A percentile compares a stretch with the other conserved stretches of the same genome.
Conservation (phyloP, 2,888 invertebrate species). For the Eupithecia abbreviata region DNA sequence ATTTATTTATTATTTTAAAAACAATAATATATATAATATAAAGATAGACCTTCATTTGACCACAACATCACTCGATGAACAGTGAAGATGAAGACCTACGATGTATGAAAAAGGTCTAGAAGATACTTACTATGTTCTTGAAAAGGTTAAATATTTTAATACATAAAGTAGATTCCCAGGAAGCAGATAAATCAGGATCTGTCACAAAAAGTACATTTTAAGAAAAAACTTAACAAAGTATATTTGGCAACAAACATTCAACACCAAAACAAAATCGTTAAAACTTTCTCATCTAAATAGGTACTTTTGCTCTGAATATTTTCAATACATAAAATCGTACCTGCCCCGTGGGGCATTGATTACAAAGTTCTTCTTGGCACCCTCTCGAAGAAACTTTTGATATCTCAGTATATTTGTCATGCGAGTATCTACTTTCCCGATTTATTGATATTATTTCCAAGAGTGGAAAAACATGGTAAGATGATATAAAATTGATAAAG, state of each 20-base stretch:
- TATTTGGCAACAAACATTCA: slow-evolving; percentile 26
- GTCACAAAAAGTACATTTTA: background rate
- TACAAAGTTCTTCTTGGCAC: slow-evolving; percentile 49
- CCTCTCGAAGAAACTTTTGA: slow-evolving; percentile 43
- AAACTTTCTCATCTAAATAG: slow-evolving; percentile 39
- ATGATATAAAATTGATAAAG: slow-evolving; percentile 34
- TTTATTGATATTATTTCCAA: slow-evolving; percentile 49
- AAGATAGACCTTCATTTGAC: too few relatives aligned
- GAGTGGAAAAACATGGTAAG: slow-evolving; percentile 45
- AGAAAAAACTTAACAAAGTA: slow-evolving; percentile 7
- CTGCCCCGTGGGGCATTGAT: slow-evolving; percentile 47
- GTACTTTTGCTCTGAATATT: slow-evolving; percentile 36
- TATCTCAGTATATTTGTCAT: slow-evolving; percentile 49
- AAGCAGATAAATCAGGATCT: background rate
- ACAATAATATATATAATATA: too few relatives aligned
- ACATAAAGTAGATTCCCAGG: background rate
- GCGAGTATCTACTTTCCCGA: slow-evolving; percentile 42
- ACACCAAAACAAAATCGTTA: slow-evolving; percentile 37
- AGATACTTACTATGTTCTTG: too few relatives aligned
- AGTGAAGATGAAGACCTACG: too few relatives aligned
- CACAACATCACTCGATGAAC: too few relatives aligned
- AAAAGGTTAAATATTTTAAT: background rate
- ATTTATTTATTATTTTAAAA: too few relatives aligned
- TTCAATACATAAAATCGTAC: slow-evolving; percentile 42
- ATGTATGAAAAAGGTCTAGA: too few relatives aligned